Base-by-base conservation (phyloP, 2,888 invertebrate genomes). In the Nomada goodeniana region DNA sequence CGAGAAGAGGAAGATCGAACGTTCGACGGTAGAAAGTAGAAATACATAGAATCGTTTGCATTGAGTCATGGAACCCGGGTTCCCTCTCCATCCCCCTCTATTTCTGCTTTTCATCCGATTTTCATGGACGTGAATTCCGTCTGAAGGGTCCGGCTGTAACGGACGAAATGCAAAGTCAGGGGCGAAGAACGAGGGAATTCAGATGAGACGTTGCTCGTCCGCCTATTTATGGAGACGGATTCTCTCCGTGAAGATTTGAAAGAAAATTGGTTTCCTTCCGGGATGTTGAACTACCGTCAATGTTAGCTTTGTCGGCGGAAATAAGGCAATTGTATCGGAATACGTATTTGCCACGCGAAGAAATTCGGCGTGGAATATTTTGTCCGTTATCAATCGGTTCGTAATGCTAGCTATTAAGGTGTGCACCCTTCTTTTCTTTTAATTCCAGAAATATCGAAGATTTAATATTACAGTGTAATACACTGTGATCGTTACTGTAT, bases 1-100 rank as follows among this genome's bases (percentile, higher is more conserved):
- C 53, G 50, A 47, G 13, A 61, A 52, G 55, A 57, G 42, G 13
- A 63, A 23, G 59, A n/a, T 63, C 67, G 23, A 57, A 72, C 72
- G 53, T 68, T 80, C 77, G 42, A 67, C 5, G 64, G 5, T n/a
- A 26, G n/a, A 64, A 55, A 26, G 36, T 36, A 36, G 36, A 36
- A 36, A 36, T 36, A 20, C 52, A 80, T 68, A 64, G 47, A 80
- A 76, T 71, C 71, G 42, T 72, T 67, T 53, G 15, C 26, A 23
- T 10, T 47, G 76, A 67, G 65, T 23, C 61, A 65, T 26, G 36
- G 42, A 53, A 5, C 42, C 50, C 23, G n/a, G 42, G 1, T 55
- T 20, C 26, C 23, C 55, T 20, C n/a, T 23, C 11, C 5, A 18
- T 18, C 7, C 29, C 26, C 20, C 47, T 47, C 47, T 15, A 47